phyloP scores from a whole-genome alignment of 2,888 invertebrate species.

The Drosophila percnosoma region DNA sequence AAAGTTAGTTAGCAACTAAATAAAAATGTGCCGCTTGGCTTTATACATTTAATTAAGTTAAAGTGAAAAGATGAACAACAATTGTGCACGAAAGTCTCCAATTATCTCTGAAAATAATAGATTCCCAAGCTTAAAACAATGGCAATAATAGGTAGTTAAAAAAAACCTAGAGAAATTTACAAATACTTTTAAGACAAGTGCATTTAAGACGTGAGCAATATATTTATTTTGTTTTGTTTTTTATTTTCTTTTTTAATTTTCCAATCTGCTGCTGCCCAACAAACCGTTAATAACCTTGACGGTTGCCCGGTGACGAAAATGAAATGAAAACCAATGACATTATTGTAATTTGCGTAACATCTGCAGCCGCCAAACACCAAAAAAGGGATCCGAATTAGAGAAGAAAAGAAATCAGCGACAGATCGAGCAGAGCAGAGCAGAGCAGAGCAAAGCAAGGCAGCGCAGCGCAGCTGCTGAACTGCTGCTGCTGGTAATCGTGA shows the following conservation, averaged over 20 bases:
- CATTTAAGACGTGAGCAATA: conserved; percentile 3
- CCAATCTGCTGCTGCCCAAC: conserved; percentile 35
- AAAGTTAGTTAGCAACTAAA: conserved; percentile 20
- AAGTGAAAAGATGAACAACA: conserved; percentile 39
- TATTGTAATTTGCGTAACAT: conserved; percentile 70
- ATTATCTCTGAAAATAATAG: conserved; percentile 18
- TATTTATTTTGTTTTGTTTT: neutral
- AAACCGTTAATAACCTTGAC: conserved; percentile 74
- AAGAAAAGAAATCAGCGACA: conserved; percentile 31
- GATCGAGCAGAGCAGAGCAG: conserved; percentile 1
- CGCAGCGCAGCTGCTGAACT: conserved; percentile 31
- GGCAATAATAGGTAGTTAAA: conserved; percentile 5
- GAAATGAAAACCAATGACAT: conserved; percentile 49
- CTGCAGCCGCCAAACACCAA: conserved; percentile 46
- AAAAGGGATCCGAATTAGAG: conserved; percentile 44
- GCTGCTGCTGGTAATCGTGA: conserved; percentile 52
- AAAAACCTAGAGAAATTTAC: neutral
- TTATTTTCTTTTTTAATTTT: conserved; percentile 52
- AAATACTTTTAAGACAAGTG: neutral
- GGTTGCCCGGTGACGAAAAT: conserved; percentile 55
- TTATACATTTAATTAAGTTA: conserved; percentile 18
- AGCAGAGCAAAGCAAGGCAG: neutral
- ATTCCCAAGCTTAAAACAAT: conserved; percentile 33
- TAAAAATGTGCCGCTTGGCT: conserved; percentile 12
- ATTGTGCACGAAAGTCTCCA: conserved; percentile 30